A percentile compares a stretch with the other conserved stretches of the same genome.
Conservation (phyloP, 1,140 invertebrate genomes). For the Chrysoperla carnea region DNA sequence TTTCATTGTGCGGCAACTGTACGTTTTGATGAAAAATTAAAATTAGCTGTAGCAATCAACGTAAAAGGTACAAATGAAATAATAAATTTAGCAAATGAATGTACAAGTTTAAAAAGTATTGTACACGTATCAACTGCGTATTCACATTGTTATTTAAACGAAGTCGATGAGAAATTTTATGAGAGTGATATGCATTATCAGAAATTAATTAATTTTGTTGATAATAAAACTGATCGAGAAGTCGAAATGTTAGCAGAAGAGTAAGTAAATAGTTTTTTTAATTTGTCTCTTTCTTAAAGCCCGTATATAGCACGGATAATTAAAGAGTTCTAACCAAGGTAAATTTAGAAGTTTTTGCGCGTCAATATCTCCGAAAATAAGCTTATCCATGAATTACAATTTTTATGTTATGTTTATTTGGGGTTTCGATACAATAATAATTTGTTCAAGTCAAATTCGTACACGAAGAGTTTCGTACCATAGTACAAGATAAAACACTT, state of each 20-base stretch:
- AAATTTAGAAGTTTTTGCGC: too few species aligned
- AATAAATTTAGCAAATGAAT: conserved; percentile 47
- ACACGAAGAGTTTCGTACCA: too few species aligned
- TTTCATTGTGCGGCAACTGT: conserved; percentile 49
- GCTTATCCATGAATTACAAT: too few species aligned
- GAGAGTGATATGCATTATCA: conserved; percentile 14
- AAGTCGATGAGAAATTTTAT: conserved; percentile 24
- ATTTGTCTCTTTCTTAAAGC: too few species aligned
- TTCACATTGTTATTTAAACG: conserved; percentile 22
- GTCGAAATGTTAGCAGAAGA: conserved; percentile 3
- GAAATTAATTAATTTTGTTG: conserved; percentile 10
- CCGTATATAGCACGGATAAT: too few species aligned
- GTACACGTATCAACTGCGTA: conserved; percentile 35
- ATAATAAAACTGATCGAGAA: conserved; percentile 1
- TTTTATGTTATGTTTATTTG: too few species aligned
- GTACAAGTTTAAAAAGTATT: conserved; percentile 28
- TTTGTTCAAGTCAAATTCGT: too few species aligned
- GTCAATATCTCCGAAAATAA: too few species aligned
- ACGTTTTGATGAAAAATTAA: conserved; percentile 43
- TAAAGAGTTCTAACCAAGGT: too few species aligned
- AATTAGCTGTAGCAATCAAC: conserved; percentile 42
- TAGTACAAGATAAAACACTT: too few species aligned
- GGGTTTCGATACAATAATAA: too few species aligned
- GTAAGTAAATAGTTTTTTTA: conserved; percentile 2
- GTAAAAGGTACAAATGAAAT: conserved; percentile 39